Percentiles rank a stretch among this genome's conserved stretches.
Conservation (phyloP, 2,888 invertebrate genomes). For the Drosophila meridiana region DNA sequence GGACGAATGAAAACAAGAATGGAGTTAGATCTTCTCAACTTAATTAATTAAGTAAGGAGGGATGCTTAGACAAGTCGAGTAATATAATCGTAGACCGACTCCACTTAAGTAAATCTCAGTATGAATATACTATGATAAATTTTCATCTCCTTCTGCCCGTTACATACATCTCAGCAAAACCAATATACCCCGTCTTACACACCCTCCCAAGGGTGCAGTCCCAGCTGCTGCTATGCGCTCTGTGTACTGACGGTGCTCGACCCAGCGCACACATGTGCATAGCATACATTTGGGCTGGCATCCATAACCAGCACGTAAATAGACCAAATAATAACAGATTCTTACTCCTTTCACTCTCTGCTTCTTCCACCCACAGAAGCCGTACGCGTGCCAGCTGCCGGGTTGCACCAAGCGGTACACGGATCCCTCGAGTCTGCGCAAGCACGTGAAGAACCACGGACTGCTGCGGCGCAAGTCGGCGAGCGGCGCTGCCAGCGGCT, state of each 20-base stretch:
- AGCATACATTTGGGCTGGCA: constrained; percentile 3
- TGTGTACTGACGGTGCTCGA: background rate
- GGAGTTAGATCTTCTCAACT: too few relatives aligned
- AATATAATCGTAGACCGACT: background rate
- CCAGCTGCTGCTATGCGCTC: background rate
- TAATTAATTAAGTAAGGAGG: too few relatives aligned
- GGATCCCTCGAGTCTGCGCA: constrained; percentile 96
- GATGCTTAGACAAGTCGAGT: too few relatives aligned
- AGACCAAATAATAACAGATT: constrained; percentile 25
- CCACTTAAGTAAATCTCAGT: background rate
- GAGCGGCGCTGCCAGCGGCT: constrained; percentile 38
- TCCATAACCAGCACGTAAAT: background rate
- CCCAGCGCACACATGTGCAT: background rate
- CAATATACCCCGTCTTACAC: background rate
- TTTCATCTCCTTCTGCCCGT: background rate
- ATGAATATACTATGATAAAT: background rate
- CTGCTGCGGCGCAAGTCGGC: constrained; percentile 83
- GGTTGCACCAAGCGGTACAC: constrained; percentile 97
- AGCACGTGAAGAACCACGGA: constrained; percentile 95
- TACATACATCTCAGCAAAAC: background rate
- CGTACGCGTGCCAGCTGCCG: constrained; percentile 94
- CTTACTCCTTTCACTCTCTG: background rate
- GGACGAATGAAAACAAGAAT: too few relatives aligned
- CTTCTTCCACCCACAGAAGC: constrained; percentile 88
- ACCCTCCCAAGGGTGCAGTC: background rate